These are phyloP conservation scores for Eupithecia subfuscata DNA, from an alignment of 2,888 invertebrate species.

Conservation along the genomic window DNA sequence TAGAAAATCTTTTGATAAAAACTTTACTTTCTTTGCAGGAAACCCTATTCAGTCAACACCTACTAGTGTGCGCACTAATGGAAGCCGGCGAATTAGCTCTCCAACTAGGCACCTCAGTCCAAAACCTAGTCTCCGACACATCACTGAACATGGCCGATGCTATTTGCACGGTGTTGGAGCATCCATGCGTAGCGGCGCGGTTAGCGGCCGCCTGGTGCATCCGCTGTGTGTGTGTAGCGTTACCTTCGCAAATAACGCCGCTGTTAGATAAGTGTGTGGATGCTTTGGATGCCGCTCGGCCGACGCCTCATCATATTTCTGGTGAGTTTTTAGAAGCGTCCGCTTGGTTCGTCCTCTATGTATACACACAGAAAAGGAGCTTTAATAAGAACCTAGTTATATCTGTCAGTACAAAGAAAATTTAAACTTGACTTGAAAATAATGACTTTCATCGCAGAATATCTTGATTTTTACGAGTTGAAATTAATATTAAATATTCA, in stretches of 20 bases:
- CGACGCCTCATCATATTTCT: conserved; percentile 94
- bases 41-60: conserved; percentile 94
- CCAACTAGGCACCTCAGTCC: conserved; percentile 97
- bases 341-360: too few relatives aligned
- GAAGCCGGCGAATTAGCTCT: conserved; percentile 96
- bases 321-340: conserved; percentile 54
- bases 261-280: conserved; percentile 95
- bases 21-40: conserved; percentile 79
- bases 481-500: too few relatives aligned
- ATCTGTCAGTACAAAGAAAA: too few relatives aligned
- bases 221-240: conserved; percentile 95
- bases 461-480: too few relatives aligned
- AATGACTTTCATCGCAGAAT: too few relatives aligned
- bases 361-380: neutral
- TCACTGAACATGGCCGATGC: conserved; percentile 88
- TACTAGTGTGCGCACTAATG: conserved; percentile 96
- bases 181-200: conserved; percentile 97
- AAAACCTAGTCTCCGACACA: conserved; percentile 94
- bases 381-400: neutral
- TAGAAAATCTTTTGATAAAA: too few relatives aligned
- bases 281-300: conserved; percentile 94
- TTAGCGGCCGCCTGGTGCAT: conserved; percentile 98
- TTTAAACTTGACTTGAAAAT: too few relatives aligned
- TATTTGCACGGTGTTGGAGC: conserved; percentile 89
- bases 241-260: conserved; percentile 97